Evolutionary conservation across 1,140 invertebrate species (phyloP), one percentile per base, ranked within the genome.

Genomic region (Nephila pilipes): DNA sequence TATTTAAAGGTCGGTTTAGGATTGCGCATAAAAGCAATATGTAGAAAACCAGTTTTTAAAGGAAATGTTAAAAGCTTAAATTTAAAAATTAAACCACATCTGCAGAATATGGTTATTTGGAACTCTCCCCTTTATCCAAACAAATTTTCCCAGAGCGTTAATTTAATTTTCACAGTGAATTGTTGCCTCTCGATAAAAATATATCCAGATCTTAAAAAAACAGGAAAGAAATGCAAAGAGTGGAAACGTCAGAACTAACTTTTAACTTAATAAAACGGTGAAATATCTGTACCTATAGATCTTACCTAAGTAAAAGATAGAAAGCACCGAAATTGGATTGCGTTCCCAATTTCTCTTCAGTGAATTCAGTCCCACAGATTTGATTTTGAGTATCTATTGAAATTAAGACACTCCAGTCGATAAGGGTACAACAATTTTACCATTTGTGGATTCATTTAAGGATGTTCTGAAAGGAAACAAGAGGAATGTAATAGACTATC

Each of bases 101-200:
- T 46, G 46, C 46, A 46, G 46, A 46, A 46, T 25, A 16, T n/a
- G n/a, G 32, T 5, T 58, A 32, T 85, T 85, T 85, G 57, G 16
- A 85, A 1, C n/a, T 60, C 32, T 85, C 29, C 83, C 83, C 83
- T 18, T 29, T 85, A 46, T 25, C 83, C 16, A 60, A 85, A n/a
- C 29, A 85, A 85, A 36, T 85, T 85, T 85, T 85, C 83, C 57
- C 57, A 85, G n/a, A 16, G 83, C 83, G 57, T 60, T 85, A 85
- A 85, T 85, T 60, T 85, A 85, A 85, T 85, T 85, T 85, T 57
- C 83, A 85, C 55, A 29, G 54, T 58, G 83, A 85, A 85, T 85
- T 85, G 83, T 85, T 58, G 54, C 60, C 60, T 55, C 57, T 25
- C 83, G 83, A 85, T 85, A 85, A 85, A 85, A 85, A 85, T 85